Conservation (phyloP, 2,113 vertebrate species). For the Oryzias curvinotus region DNA sequence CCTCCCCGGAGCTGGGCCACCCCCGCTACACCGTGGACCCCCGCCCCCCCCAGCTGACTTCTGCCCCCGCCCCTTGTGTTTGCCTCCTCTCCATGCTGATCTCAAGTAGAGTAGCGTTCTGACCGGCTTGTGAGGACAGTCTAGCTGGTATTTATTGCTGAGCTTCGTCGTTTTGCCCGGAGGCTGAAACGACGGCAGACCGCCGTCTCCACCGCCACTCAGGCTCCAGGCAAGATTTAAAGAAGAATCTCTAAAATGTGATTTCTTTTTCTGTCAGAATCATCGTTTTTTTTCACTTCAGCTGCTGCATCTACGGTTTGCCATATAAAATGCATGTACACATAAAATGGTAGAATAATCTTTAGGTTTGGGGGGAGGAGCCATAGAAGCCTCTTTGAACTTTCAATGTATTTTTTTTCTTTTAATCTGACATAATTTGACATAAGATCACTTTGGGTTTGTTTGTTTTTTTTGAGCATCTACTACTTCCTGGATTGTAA, state of each 20-base stretch:
- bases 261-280: constrained; percentile 54
- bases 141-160: constrained; percentile 76
- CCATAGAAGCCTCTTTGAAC: constrained; percentile 60
- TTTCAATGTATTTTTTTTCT: constrained; percentile 27
- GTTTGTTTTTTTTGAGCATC: constrained; percentile 48
- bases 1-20: constrained; percentile 19
- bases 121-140: constrained; percentile 64
- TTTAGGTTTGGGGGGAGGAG: constrained; percentile 67
- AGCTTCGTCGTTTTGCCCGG: constrained; percentile 57
- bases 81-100: constrained; percentile 55
- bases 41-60: constrained; percentile 31
- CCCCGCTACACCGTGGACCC: constrained; percentile 22
- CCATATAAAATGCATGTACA: constrained; percentile 73
- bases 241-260: constrained; percentile 59
- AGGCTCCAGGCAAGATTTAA: constrained; percentile 61
- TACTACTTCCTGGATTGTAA: constrained; percentile 55
- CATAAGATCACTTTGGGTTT: constrained; percentile 19
- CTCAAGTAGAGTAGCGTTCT: constrained; percentile 67
- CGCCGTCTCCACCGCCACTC: constrained; percentile 58
- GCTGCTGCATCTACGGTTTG: constrained; percentile 65
- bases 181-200: constrained; percentile 59
- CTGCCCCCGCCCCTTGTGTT: constrained; percentile 15
- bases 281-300: constrained; percentile 42
- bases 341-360: constrained; percentile 70
- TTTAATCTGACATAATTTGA: constrained; percentile 25